These are phyloP conservation scores for Rotaria sp. DNA, from an alignment of 2,888 invertebrate species.

Conservation along the genomic window DNA sequence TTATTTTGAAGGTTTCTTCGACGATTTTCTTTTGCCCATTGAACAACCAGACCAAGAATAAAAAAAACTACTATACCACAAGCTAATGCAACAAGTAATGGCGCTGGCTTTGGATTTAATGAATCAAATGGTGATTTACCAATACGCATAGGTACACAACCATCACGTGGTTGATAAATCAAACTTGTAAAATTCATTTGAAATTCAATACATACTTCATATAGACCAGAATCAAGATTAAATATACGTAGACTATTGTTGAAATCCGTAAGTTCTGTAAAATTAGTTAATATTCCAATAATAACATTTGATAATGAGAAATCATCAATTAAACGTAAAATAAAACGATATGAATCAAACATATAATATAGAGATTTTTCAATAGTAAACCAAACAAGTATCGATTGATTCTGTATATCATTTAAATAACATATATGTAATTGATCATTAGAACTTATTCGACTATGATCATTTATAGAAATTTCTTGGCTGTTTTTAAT, in stretches of 20 bases:
- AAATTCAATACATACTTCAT: conserved; percentile 4
- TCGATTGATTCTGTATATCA: background rate
- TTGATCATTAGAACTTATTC: too few relatives aligned
- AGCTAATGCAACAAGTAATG: background rate
- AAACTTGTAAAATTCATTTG: background rate
- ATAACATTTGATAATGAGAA: background rate
- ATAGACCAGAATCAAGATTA: background rate
- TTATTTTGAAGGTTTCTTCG: background rate
- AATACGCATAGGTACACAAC: background rate
- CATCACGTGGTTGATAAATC: conserved; percentile 12
- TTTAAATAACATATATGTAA: background rate
- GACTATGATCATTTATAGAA: too few relatives aligned
- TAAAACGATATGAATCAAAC: background rate
- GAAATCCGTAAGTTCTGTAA: background rate
- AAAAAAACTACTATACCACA: background rate
- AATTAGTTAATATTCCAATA: background rate
- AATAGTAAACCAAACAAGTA: background rate
- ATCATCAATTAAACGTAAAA: background rate
- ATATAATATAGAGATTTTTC: background rate
- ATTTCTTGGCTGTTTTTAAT: background rate
- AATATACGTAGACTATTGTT: background rate
- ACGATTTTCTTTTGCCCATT: background rate
- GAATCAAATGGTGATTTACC: background rate
- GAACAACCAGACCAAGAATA: background rate
- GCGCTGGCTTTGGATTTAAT: background rate